Conservation (phyloP, 92 coral and sea anemone species). For the Diadumene lineata region DNA sequence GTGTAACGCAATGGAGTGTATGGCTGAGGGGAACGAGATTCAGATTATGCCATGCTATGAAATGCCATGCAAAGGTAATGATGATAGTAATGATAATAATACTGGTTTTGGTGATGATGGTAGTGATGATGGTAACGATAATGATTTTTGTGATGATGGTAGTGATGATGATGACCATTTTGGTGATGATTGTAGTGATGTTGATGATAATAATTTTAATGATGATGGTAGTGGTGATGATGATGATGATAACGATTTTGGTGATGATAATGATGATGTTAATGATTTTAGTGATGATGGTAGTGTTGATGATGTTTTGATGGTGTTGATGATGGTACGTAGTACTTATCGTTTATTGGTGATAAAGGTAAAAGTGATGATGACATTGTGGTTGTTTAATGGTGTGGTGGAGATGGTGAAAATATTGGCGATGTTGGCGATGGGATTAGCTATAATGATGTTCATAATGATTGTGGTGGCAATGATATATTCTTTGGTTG, state of each 20-base stretch:
- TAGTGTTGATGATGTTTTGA: not conserved
- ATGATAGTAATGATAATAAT: not conserved
- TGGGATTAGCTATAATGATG: not conserved
- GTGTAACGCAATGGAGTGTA: constrained; percentile 74
- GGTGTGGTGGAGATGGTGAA: not conserved
- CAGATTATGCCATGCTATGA: constrained; percentile 79
- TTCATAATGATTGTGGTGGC: not conserved
- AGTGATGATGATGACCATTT: not conserved
- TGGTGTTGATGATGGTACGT: constrained; percentile 5
- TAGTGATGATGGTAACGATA: constrained; percentile 3
- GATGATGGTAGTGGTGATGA: constrained; percentile 3
- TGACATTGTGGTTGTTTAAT: not conserved
- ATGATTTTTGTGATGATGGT: not conserved
- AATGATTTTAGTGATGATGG: constrained; percentile 1
- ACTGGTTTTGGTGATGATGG: not conserved
- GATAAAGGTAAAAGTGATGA: not conserved
- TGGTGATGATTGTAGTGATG: not conserved
- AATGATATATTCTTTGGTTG: not conserved
- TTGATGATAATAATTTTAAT: not conserved
- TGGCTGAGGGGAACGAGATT: constrained; percentile 68
- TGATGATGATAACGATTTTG: constrained; percentile 2
- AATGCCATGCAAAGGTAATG: constrained; percentile 69
- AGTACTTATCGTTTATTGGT: not conserved
- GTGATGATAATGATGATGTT: constrained; percentile 9
- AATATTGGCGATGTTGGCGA: not conserved